Evolutionary conservation across 2,888 invertebrate genomes (phyloP), one percentile per base, ranked within the genome.

Genomic region (Morpho helenor): DNA sequence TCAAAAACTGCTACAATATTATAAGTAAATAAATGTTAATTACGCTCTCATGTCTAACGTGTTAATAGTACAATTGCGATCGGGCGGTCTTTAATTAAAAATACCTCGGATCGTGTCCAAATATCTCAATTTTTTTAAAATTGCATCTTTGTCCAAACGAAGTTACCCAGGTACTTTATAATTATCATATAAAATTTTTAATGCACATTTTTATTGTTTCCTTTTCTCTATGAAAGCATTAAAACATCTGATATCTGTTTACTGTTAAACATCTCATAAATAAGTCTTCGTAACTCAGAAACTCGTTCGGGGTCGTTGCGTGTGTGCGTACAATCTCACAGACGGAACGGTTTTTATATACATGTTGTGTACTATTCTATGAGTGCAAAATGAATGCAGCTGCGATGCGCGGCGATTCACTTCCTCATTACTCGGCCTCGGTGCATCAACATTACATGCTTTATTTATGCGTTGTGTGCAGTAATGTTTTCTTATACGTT

Each of bases 371-470:
- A 74, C 73, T 70, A 75, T 73, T 76, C 72, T 70, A 74, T 68
- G 72, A 75, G 74, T 71, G 73, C 73, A 69, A 68, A 75, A 75
- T 79, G 84, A 75, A 75, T 79, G 84, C 84, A 83, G 79, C 79
- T 84, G 80, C 74, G 74, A 71, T 67, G 68, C 65, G 67, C 73
- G 72, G 69, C 65, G 68, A 65, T 68, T 72, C 72, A 72, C 77
- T 82, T 82, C 80, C 80, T 77, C 75, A 75, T 79, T 70, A 70
- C 66, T 67, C 64, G 69, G 67, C 69, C 70, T 76, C 72, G 69
- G 63, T 65, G 62, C 64, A 62, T 71, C 63, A 66, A 63, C 59
- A 60, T 62, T 63, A 52, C 53, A 50, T 60, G 51, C 7, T 44
- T 39, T 49, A 49, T 44, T 50, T 42, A 52, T 49, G 41, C 31